Base-by-base conservation (phyloP, 1,140 invertebrate genomes). In the Proales similis region DNA sequence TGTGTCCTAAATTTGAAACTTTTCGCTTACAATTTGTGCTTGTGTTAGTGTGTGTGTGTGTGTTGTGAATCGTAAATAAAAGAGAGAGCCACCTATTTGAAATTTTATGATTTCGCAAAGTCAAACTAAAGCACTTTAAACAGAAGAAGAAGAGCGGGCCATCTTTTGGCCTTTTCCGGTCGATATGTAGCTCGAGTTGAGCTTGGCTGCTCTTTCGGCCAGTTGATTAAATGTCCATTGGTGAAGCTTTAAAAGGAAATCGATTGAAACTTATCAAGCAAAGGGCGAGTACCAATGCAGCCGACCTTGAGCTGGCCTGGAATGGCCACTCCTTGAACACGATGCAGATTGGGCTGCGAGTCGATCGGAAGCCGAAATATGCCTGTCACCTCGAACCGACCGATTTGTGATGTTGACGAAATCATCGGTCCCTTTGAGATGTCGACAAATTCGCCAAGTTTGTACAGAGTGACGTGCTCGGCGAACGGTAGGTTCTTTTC, bases 351-450 rank as follows among this genome's bases (percentile, higher is more conserved):
- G 3, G 81, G 80, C 60, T 79, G 77, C 20, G 80, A 74, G 4
- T 79, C 64, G 64, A 64, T 76, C 19, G 81, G 69, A 20, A 88
- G 71, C 70, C 82, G 79, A 68, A 88, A 84, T 12, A 87, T 69
- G 78, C 79, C 82, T 7, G 83, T 74, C 7, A 94, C 73, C 3
- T 83, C 82, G 61, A 82, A 83, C 32, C 85, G 79, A 0, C 86
- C 87, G 5, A 94, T 73, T 57, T 86, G 82, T 30, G 74, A 72
- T 0, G 87, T 86, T 63, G 84, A 83, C 3, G 80, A 79, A 29
- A 96, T 82, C 83, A 93, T 84, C 0, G 90, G 90, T 0, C 90
- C 91, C 68, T 82, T 83, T 24, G 87, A 90, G 36, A 94, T 89
- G 69, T 96, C 91, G 42, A 94, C 82, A 69, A 91, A 86, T 61